Evolutionary conservation across 2,888 invertebrate genomes (phyloP), one percentile per base, ranked within the genome.

Genomic region (Leucophenga montana): DNA sequence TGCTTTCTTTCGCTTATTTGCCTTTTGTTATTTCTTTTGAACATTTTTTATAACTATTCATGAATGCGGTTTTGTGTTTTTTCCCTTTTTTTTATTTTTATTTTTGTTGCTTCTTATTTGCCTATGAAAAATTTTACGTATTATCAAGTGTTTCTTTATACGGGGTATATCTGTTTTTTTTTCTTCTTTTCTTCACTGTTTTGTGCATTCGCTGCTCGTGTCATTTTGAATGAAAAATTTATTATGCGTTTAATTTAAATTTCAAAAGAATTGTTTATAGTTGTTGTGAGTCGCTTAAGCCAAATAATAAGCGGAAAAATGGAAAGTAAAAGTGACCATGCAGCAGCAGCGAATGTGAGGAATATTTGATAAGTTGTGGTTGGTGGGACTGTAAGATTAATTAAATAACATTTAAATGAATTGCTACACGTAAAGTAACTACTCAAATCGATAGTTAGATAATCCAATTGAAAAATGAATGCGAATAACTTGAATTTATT

Each of bases 171-270:
- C 18, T 61, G 44, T 46, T 44, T n/a, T 59, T 33, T 31, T 61
- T 39, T 33, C 18, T 61, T 56, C n/a, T n/a, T n/a, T n/a, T n/a
- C 2, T 27, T 27, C 27, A 27, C 33, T n/a, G 14, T 65, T 65
- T 68, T 64, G 46, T 61, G 44, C n/a, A 50, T 1, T 50, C 18
- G 16, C 39, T 50, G 50, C 22, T 39, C 9, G 20, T 56, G 67
- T 70, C 73, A 69, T 76, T 72, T 74, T 57, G 67, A 54, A 64
- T 39, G 39, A 72, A 62, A 67, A 70, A 75, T 65, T 69, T 68
- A 78, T 75, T 73, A 64, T 75, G 73, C 74, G 75, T 77, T 80
- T 78, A 67, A 72, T 80, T 78, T 65, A 54, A 64, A 72, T 66
- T 70, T 73, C 71, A 66, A 70, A 74, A 71, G 57, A 72, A 67